Base-by-base conservation (phyloP, 2,888 invertebrate genomes). In the Tethea ocularis region DNA sequence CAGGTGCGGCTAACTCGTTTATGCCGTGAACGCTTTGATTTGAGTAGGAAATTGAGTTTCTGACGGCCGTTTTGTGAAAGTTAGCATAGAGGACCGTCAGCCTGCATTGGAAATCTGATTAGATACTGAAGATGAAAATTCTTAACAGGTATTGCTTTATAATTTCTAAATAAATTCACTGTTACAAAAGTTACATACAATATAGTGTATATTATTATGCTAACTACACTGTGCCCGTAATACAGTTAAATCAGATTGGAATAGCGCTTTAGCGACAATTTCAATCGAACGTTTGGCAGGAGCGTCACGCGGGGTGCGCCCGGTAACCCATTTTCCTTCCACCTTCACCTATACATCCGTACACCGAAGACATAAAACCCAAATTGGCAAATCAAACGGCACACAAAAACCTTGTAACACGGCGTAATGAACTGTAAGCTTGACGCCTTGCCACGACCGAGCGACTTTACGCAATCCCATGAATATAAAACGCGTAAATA, bases 401-500 rank as follows among this genome's bases (percentile, higher is more conserved):
- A 77, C 57, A 63, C 59, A 57, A 64, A 64, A 80, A 77, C 74
- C 69, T 86, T 83, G 87, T 81, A 83, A 83, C 79, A 59, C 67
- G 66, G 78, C 78, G 83, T 90, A 92, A 91, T 91, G 91, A 91
- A 90, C 88, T 87, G 91, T 86, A 82, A 86, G 83, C 75, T 76
- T 80, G 83, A 83, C 84, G 85, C 80, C 80, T 84, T 76, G 79
- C 84, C 80, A 84, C 83, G 83, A 82, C 72, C 82, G 83, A 84
- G 75, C 82, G 80, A 78, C 81, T 83, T 77, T 85, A 82, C 83
- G 80, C 86, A 89, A 87, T 85, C 85, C 88, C 75, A 92, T 92
- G 92, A 93, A 92, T 93, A 91, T 89, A 91, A 91, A 92, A 83
- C 87, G 87, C 89, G 89, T 91, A 93, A 93, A 91, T 92, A 93